Evolutionary conservation across 30 jellyfish, hydroid and myxozoan genomes (phyloP).

Genomic region (Rhopilema esculentum): DNA sequence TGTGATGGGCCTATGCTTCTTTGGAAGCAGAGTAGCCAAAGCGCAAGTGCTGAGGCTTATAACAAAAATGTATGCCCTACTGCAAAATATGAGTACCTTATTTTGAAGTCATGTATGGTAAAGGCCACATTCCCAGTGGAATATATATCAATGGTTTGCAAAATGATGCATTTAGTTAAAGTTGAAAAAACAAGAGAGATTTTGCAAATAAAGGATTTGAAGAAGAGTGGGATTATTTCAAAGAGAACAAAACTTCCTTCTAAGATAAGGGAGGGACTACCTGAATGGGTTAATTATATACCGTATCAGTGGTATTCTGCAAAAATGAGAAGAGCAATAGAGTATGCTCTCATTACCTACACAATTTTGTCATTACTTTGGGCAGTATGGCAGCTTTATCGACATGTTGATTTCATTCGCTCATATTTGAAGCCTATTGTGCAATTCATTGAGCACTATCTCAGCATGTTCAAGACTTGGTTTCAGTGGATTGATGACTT

Average conservation of each 20-base stretch:
- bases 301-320: conserved; percentile 98
- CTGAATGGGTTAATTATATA: conserved; percentile 98
- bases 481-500: conserved; percentile 88
- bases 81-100: conserved; percentile 33
- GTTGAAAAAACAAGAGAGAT: conserved; percentile 82
- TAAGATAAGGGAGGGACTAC: conserved; percentile 93
- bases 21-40: conserved; percentile 51
- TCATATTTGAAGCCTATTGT: conserved; percentile 82
- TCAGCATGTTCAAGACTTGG: conserved; percentile 77
- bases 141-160: conserved; percentile 51
- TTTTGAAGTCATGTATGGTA: conserved; percentile 89
- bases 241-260: conserved; percentile 54
- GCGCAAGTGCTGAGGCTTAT: neutral
- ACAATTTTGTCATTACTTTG: conserved; percentile 87
- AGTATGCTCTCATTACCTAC: conserved; percentile 75
- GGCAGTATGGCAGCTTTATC: conserved; percentile 99
- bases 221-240: conserved; percentile 48
- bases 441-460: conserved; percentile 73
- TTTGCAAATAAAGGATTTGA: conserved; percentile 50
- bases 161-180: conserved; percentile 80
- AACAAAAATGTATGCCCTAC: neutral
- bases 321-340: conserved; percentile 73
- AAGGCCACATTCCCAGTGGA: conserved; percentile 84
- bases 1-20: conserved; percentile 82
- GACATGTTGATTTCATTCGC: conserved; percentile 91